Evolutionary conservation across 2,797 vertebrate species (phyloP), one percentile per base, ranked within the genome.

Genomic region (Tadarida brasiliensis): DNA sequence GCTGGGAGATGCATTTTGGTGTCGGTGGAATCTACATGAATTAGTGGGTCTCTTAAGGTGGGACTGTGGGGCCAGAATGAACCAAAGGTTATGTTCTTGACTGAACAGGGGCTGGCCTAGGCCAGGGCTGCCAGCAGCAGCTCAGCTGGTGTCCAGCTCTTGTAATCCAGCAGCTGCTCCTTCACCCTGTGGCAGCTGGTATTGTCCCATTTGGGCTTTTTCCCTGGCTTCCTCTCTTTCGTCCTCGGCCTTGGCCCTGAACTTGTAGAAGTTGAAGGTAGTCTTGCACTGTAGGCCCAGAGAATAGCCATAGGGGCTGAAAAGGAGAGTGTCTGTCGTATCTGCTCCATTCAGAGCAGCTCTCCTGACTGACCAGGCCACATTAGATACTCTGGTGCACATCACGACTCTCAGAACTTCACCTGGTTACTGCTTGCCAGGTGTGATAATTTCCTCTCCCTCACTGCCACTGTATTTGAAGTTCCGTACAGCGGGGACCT

Each of bases 21-120:
- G 96, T 94, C 73, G 44, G 56, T 86, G 51, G 76, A 76, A 35
- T 68, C 88, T 82, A 70, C 59, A 26, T 54, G 70, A 89, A 17
- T 92, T 47, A n/a, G 26, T 84, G 57, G 44, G 17, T 81, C 26
- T 85, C 24, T 61, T 70, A 82, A 33, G 33, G 35, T 9, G 17
- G 33, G 16, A 71, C 44, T 78, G 9, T 84, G 17, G 17, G 57
- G 61, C 70, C 67, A 73, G 54, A 81, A 35, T 93, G 70, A 94
- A 57, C 10, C 77, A 89, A 56, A 90, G 90, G 22, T 92, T 39
- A 19, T 28, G 16, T 65, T 96, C 65, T 68, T 63, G 68, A 56
- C 63, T 77, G 26, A 35, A 4, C 30, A 54, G 12, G 26, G 44
- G 30, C 73, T 78, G 83, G 59, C 59, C 84, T 56, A 7, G 24